These are phyloP conservation scores for Ceyx erithaca DNA, from an alignment of 2,797 vertebrate genomes.

Conservation along the genomic window DNA sequence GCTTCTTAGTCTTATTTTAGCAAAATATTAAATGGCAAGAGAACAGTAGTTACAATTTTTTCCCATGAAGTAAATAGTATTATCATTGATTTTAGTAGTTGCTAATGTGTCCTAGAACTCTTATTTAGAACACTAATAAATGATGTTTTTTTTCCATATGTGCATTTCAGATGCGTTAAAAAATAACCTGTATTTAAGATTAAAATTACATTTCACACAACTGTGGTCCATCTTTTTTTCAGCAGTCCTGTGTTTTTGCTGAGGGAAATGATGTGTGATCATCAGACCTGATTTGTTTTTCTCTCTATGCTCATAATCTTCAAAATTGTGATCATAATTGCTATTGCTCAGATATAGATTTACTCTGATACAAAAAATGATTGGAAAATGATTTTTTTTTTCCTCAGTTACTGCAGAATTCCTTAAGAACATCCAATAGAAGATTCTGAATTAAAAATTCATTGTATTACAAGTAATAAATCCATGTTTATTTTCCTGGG, in stretches of 20 bases:
- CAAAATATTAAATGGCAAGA: constrained; percentile 39
- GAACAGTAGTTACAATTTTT: neutral
- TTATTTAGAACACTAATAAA: constrained; percentile 3
- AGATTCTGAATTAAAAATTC: neutral
- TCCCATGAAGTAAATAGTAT: constrained; percentile 17
- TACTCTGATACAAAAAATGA: neutral
- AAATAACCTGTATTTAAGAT: neutral
- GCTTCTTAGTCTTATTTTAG: neutral
- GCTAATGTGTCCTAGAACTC: neutral
- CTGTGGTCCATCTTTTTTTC: neutral
- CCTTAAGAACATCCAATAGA: neutral
- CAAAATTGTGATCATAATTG: neutral
- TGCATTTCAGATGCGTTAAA: neutral
- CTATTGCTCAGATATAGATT: neutral
- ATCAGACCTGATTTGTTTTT: neutral
- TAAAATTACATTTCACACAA: neutral
- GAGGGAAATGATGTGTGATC: neutral
- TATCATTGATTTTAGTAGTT: neutral
- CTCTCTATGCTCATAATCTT: neutral
- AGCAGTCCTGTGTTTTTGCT: neutral
- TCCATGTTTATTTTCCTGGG: constrained; percentile 4
- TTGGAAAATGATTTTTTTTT: neutral
- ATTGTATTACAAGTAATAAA: neutral
- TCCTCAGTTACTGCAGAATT: neutral
- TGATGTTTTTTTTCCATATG: neutral